Evolutionary conservation across 1,140 invertebrate species (phyloP), one percentile per base, ranked within the genome.

Genomic region (Drosophila fuyamai): DNA sequence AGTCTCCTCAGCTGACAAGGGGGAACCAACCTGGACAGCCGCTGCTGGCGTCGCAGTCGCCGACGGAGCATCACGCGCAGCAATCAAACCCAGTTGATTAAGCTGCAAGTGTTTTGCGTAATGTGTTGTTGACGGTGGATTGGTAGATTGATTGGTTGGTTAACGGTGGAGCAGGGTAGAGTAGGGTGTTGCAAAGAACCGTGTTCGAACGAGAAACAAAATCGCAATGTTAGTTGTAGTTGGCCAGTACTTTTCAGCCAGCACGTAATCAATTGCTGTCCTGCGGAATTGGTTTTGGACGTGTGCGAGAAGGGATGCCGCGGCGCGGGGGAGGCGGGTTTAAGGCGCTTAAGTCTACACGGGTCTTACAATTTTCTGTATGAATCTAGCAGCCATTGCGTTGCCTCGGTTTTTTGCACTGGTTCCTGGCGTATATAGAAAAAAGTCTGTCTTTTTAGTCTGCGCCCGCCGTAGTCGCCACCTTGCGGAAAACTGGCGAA

Each of bases 341-440:
- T 7, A 29, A 35, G 16, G 32, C 27, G 36, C 61, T 68, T 68
- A 50, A 50, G 50, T 61, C 63, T 79, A 62, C 50, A 63, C 62
- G 36, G 60, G 41, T 80, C 90, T 92, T 92, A 92, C 90, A 92
- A 92, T 92, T 84, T 80, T 91, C 77, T 92, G 83, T 89, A 92
- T 90, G 47, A 92, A 92, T 92, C 90, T 88, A 90, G 90, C 90
- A 85, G 90, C 90, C 90, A 92, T 92, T 80, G 66, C 76, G 67
- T 66, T 75, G 65, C 56, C 65, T 80, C 60, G 63, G 51, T 48
- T 35, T 38, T 76, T 77, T 89, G 76, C 83, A 88, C 84, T 89
- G 73, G 72, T 59, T 84, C 79, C 81, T 74, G 74, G 77, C 73
- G 73, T 29, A 32, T 81, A 61, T 72, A 82, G 68, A 85, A 79